Conservation (phyloP, 2,113 vertebrate genomes). For the Stictonetta naevosa region DNA sequence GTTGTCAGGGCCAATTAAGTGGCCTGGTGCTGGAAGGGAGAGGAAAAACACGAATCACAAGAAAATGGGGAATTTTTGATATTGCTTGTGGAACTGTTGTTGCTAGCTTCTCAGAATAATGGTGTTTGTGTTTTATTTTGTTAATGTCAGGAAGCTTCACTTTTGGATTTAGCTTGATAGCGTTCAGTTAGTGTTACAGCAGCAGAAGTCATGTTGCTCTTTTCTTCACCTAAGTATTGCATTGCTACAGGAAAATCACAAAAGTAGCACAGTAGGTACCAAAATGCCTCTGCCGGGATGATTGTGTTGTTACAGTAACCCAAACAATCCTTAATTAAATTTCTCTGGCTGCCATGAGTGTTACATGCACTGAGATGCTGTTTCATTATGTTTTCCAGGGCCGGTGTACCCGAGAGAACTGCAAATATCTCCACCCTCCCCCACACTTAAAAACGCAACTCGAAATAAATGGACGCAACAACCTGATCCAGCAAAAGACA, state of each 20-base stretch:
- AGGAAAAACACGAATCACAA: not conserved
- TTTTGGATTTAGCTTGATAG: not conserved
- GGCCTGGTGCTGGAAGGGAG: not conserved
- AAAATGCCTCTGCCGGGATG: fast-evolving
- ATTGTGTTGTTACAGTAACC: not conserved
- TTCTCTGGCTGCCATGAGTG: not conserved
- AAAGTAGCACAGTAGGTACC: not conserved
- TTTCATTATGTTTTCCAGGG: slow-evolving; percentile 79
- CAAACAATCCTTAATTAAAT: slow-evolving; percentile 20
- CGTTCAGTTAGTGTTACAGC: not conserved
- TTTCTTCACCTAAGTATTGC: not conserved
- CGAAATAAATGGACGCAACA: slow-evolving; percentile 97
- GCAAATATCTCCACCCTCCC: slow-evolving; percentile 98
- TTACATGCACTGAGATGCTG: not conserved
- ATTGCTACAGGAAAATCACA: not conserved
- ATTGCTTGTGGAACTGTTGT: not conserved
- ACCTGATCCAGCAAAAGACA: slow-evolving; percentile 98
- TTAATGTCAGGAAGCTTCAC: not conserved
- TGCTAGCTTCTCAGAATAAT: not conserved
- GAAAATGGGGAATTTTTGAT: not conserved
- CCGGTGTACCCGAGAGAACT: slow-evolving; percentile 96
- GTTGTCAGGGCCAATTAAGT: not conserved
- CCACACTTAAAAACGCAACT: slow-evolving; percentile 97
- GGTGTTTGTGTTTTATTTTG: not conserved
- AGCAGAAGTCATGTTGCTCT: not conserved